These are phyloP conservation scores for Clitarchus hookeri DNA, from an alignment of 2,888 invertebrate genomes.

Conservation along the genomic window DNA sequence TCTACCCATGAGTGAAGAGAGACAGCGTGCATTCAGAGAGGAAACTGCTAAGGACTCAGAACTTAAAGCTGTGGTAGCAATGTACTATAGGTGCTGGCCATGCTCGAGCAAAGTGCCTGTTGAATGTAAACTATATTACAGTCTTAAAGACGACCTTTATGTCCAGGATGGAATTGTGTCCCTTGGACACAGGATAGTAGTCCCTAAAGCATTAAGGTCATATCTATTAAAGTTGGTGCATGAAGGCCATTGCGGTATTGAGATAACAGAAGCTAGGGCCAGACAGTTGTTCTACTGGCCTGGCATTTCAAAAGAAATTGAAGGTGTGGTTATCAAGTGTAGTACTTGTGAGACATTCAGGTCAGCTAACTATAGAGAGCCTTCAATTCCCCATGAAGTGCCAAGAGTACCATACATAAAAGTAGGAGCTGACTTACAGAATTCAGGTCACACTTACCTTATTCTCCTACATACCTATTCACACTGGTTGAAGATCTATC, in stretches of 20 bases:
- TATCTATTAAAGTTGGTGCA: not conserved
- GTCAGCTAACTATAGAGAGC: not conserved
- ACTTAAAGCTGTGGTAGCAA: not conserved
- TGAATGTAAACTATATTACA: not conserved
- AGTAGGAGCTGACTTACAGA: not conserved
- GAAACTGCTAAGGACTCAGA: slow-evolving; percentile 25
- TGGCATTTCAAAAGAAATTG: not conserved
- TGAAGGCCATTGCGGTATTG: not conserved
- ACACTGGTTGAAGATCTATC: not conserved
- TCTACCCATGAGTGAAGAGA: not conserved
- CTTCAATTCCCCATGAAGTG: not conserved
- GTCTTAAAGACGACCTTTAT: not conserved
- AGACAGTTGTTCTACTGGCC: not conserved
- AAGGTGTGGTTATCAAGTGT: not conserved
- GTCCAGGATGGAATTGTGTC: not conserved
- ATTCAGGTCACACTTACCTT: not conserved
- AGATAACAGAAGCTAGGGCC: not conserved
- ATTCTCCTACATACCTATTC: not conserved
- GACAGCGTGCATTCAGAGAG: not conserved
- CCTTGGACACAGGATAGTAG: not conserved
- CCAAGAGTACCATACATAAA: not conserved
- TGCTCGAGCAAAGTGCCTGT: not conserved
- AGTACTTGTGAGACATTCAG: not conserved
- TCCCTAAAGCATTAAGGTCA: not conserved
- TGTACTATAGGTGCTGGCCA: not conserved